Conservation (phyloP, 2,113 vertebrate genomes). For the Daphoenositta chrysoptera region DNA sequence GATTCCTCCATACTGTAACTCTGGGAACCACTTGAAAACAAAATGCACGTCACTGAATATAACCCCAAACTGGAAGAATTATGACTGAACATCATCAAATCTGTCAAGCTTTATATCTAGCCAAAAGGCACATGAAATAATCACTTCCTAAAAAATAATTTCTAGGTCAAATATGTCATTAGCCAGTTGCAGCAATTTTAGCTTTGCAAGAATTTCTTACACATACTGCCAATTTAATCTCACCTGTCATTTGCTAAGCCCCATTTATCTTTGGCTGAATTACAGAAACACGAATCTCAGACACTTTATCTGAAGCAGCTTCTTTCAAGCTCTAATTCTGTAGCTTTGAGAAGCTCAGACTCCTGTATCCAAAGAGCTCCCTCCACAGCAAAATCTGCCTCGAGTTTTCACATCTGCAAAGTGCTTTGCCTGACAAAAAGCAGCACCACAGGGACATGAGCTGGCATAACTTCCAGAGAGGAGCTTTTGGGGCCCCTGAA, state of each 20-base stretch:
- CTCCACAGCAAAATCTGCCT: not conserved
- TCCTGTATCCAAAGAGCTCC: not conserved
- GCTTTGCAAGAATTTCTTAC: not conserved
- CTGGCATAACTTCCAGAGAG: not conserved
- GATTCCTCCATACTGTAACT: not conserved
- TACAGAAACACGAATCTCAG: not conserved
- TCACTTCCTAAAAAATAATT: not conserved
- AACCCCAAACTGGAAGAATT: not conserved
- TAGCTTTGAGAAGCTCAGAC: not conserved
- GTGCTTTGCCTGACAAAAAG: not conserved
- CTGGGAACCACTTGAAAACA: not conserved
- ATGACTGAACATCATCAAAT: not conserved
- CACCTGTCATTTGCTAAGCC: not conserved
- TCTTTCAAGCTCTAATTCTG: not conserved
- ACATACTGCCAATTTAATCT: not conserved
- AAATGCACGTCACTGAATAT: not conserved
- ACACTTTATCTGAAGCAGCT: not conserved
- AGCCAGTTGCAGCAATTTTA: not conserved
- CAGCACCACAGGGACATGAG: not conserved
- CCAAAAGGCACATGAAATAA: not conserved
- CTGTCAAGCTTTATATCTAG: not conserved
- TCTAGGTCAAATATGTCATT: not conserved
- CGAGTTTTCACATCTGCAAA: not conserved
- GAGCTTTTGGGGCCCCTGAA: not conserved
- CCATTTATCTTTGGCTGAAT: not conserved